Conservation (phyloP, 1,140 invertebrate species). For the Cydia splendana region DNA sequence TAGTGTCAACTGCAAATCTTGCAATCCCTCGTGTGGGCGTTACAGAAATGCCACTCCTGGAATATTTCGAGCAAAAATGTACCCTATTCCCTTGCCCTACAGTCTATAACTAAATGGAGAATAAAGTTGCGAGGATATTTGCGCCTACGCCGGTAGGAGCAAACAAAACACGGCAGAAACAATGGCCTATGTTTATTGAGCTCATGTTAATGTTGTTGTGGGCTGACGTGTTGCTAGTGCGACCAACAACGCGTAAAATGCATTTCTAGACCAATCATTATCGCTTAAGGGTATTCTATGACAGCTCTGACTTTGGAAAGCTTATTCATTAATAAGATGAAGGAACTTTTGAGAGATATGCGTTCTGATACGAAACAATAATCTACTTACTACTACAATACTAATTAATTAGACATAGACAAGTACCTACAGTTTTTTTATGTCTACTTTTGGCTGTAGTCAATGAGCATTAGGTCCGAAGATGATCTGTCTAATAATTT, state of each 20-base stretch:
- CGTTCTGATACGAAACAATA: no score
- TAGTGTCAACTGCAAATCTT: slow-evolving; percentile 14
- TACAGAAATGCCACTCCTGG: slow-evolving; percentile 1
- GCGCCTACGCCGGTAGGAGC: slow-evolving; percentile 28
- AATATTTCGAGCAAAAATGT: not conserved
- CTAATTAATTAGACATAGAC: no score
- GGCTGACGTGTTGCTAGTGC: slow-evolving; percentile 19
- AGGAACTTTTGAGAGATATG: no score
- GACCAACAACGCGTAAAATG: not conserved
- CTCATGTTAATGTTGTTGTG: slow-evolving; percentile 25
- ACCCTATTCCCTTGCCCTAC: not conserved
- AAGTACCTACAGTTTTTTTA: no score
- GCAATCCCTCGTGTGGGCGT: not conserved
- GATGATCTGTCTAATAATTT: no score
- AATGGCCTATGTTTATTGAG: slow-evolving; percentile 27
- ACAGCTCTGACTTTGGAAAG: no score
- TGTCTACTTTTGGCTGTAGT: no score
- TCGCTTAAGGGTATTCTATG: no score
- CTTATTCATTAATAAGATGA: no score
- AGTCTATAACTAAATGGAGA: not conserved
- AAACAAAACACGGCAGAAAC: slow-evolving; percentile 17
- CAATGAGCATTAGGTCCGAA: no score
- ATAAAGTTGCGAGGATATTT: not conserved
- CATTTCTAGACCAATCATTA: not conserved
- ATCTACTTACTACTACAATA: no score